Evolutionary conservation across 2,113 vertebrate species (phyloP), one percentile per base, ranked within the genome.

Genomic region (Siniperca knerii): DNA sequence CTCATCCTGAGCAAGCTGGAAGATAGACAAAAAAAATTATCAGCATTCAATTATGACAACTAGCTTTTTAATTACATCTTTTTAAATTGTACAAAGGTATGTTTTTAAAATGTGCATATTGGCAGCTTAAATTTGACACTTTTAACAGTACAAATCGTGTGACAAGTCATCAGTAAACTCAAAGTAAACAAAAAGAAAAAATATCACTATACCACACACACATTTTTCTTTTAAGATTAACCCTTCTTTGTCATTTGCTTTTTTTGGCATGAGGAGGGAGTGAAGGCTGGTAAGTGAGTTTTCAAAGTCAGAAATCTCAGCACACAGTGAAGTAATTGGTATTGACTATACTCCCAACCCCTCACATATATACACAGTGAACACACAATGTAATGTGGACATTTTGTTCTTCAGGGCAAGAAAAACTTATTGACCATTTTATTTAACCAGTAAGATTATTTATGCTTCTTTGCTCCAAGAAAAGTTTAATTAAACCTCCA

Each of bases 1-100:
- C 95, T 99, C 98, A 33, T 98, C 97, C 95, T 99, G 97, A 75
- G 98, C 98, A 85, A 99, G 96, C 98, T 99, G 84, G 5, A 81
- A 72, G 21, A 89, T 4, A 72, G 15, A 67, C 16, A 61, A 16
- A 54, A 7, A 35, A 69, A 37, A 50, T 9, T 2, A 67, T 4
- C 54, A 23, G 33, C 6, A 62, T 70, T 15, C 4, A 25, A 25
- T 25, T 7, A 33, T 29, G 44, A 71, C 0, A 81, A 20, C 16
- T 33, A 16, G 29, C 50, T 40, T 68, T 66, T 35, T 9, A n/a
- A 76, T 16, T 16, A 52, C 2, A 70, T 25, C 16, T 52, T 52
- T 52, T 70, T 10, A 16, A 69, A 33, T 33, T 50, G 12, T 8
- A 9, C 37, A 25, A 18, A 40, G 50, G 37, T n/a, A 21, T n/a